Evolutionary conservation across 2,113 vertebrate genomes (phyloP).

Genomic region (Phaethornis superciliosus): DNA sequence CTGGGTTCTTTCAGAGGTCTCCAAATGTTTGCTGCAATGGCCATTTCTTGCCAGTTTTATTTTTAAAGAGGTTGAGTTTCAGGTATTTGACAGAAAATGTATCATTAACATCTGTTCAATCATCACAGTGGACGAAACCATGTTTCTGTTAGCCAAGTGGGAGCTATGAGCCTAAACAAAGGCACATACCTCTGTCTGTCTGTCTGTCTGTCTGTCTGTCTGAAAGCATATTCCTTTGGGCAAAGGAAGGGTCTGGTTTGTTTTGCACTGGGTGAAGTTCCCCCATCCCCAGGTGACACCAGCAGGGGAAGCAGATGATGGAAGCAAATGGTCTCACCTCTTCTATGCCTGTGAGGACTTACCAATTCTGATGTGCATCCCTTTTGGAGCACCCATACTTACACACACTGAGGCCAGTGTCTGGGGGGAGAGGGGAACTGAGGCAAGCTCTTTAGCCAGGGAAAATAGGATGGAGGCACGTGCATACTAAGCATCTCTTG

Average conservation of each 20-base stretch:
- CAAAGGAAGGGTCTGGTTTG: background rate
- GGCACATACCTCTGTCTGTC: background rate
- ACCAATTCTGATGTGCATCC: accelerated
- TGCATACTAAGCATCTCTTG: background rate
- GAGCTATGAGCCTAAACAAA: background rate
- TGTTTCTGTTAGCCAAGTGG: background rate
- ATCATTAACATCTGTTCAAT: background rate
- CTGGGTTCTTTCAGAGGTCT: conserved; percentile 1
- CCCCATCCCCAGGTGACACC: background rate
- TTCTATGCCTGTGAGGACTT: background rate
- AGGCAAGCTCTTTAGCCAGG: background rate
- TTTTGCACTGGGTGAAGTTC: background rate
- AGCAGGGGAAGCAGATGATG: background rate
- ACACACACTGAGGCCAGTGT: accelerated
- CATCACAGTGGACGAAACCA: background rate
- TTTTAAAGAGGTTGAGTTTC: background rate
- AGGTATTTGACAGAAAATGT: background rate
- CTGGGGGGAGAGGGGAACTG: background rate
- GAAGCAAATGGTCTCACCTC: background rate
- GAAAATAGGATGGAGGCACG: background rate
- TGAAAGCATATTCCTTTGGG: background rate
- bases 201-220: background rate
- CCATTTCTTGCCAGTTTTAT: background rate
- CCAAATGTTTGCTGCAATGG: background rate
- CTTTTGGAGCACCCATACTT: background rate